These are phyloP conservation scores for Hydropsyche tenuis DNA, from an alignment of 1,140 invertebrate species.

Conservation along the genomic window DNA sequence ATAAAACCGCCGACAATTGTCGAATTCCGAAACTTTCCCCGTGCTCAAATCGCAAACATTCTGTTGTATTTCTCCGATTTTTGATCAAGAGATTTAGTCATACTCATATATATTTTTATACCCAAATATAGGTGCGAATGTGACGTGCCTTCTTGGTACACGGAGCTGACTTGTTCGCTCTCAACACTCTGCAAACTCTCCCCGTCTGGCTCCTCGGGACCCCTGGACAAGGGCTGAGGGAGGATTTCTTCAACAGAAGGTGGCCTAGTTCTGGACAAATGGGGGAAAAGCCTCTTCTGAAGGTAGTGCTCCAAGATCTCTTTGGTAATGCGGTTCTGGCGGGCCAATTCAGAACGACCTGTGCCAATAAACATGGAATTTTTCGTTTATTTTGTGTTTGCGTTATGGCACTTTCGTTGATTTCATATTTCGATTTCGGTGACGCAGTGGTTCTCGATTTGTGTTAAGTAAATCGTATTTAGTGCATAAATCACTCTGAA, in stretches of 20 bases:
- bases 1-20: too few relatives aligned
- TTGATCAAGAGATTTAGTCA: too few relatives aligned
- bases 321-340: conserved; percentile 75
- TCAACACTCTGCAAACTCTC: conserved; percentile 69
- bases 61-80: too few relatives aligned
- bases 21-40: too few relatives aligned
- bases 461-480: too few relatives aligned
- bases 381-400: too few relatives aligned
- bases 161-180: conserved; percentile 66
- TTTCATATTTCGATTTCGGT: too few relatives aligned
- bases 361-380: conserved; percentile 40
- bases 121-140: conserved; percentile 9
- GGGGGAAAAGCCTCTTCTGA: conserved; percentile 67
- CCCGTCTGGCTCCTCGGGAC: conserved; percentile 38
- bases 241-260: conserved; percentile 69
- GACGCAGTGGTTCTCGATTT: too few relatives aligned
- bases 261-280: conserved; percentile 59
- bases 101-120: not conserved
- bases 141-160: conserved; percentile 56
- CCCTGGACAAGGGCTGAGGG: conserved; percentile 54
- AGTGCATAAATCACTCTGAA: too few relatives aligned
- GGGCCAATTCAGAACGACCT: conserved; percentile 67
- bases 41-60: too few relatives aligned
- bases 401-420: too few relatives aligned
- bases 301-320: conserved; percentile 74